Evolutionary conservation across 2,888 invertebrate genomes (phyloP), one percentile per base, ranked within the genome.

Genomic region (Cephus sareptanus): DNA sequence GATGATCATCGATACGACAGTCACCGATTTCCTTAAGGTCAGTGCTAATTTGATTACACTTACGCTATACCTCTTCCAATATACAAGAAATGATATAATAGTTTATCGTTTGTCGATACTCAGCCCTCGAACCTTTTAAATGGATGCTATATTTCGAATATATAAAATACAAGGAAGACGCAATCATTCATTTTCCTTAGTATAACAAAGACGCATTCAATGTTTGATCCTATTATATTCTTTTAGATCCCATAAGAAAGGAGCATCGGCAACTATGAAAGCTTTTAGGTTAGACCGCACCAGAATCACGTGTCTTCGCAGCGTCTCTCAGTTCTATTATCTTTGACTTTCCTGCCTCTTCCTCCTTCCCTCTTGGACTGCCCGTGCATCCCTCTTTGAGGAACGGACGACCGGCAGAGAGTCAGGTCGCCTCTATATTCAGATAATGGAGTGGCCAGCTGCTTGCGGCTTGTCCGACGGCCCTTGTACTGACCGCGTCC

Each of bases 1-100:
- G 30, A 97, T 98, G 96, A 95, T 98, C 79, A 96, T 97, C 76
- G 97, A 98, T 88, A 96, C 96, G n/a, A 96, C 96, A 4, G 95
- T 98, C 81, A 95, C 95, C 83, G 95, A 97, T 90, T 96, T 97
- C 88, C 93, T 98, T 79, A 95, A 96, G 96, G 97, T 97, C 93
- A 93, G 94, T 92, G 81, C 23, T 56, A 9, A 56, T 23, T 56
- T 2, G 23, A 56, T 56, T 56, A 40, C 15, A 15, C 6, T 15
- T 15, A 9, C 56, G 23, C 6, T 23, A 23, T 40, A 40, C 9
- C 23, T 56, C 9, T 23, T 56, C 1, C 56, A 56, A 23, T 56
- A 15, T 15, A 9, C 23, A 56, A 23, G 23, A 15, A 23, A 56
- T 6, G 9, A 9, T 56, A 23, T 23, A 23, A 56, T 9, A 2